Percentiles rank a stretch among this genome's conserved stretches.
These are phyloP conservation scores for Aptenodytes forsteri DNA, from an alignment of 2,113 vertebrate genomes.

Conservation along the genomic window DNA sequence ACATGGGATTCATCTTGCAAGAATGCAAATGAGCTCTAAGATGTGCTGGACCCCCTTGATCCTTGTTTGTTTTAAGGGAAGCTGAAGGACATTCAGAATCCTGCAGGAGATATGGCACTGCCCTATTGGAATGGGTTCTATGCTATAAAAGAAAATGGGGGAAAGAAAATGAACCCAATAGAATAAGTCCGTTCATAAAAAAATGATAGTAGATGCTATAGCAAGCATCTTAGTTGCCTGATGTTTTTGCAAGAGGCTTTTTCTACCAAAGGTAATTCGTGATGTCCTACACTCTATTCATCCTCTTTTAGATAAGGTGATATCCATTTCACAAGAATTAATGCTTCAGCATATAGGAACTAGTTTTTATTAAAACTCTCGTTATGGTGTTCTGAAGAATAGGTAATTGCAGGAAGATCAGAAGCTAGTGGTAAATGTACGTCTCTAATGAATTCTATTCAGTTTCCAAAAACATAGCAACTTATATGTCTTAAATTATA, in stretches of 20 bases:
- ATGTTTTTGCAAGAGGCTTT: background rate
- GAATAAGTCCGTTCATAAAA: background rate
- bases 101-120: background rate
- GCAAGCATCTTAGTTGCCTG: background rate
- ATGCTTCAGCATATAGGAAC: background rate
- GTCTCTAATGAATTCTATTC: constrained; percentile 17
- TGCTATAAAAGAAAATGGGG: background rate
- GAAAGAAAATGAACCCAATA: background rate
- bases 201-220: background rate
- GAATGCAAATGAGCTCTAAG: background rate
- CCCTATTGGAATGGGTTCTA: background rate
- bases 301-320: background rate
- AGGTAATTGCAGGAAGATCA: constrained; percentile 24
- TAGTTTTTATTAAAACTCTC: background rate
- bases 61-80: background rate
- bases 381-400: constrained; percentile 13
- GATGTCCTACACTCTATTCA: background rate
- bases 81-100: background rate
- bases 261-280: background rate
- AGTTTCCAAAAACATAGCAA: constrained; percentile 13
- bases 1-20: background rate
- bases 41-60: background rate
- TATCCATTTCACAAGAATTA: constrained; percentile 29
- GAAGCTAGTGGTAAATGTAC: background rate
- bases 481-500: background rate